Conservation (phyloP, 2,113 vertebrate species). For the Pycnonotus jocosus region DNA sequence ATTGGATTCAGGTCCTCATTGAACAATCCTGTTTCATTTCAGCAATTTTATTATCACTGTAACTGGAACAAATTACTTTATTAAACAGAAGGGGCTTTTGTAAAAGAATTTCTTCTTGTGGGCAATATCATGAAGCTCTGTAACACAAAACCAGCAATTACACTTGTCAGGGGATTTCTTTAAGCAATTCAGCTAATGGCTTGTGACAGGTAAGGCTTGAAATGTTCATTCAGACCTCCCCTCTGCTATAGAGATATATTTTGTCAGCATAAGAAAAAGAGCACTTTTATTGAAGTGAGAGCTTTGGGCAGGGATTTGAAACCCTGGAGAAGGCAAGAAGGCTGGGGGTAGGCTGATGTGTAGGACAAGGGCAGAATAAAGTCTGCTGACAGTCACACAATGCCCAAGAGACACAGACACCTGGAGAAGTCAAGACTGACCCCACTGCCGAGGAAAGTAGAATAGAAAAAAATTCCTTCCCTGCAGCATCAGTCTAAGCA, state of each 20-base stretch:
- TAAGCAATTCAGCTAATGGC: slow-evolving; percentile 75
- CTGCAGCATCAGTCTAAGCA: neutral
- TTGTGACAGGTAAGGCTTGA: slow-evolving; percentile 69
- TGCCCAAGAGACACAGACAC: neutral
- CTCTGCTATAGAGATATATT: slow-evolving; percentile 30
- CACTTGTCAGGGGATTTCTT: slow-evolving; percentile 72
- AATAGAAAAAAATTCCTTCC: neutral
- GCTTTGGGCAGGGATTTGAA: slow-evolving; percentile 50
- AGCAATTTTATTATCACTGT: slow-evolving; percentile 83
- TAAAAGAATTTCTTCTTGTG: slow-evolving; percentile 70
- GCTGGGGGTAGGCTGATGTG: rapidly evolving
- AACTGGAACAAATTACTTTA: slow-evolving; percentile 83
- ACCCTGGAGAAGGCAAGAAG: neutral
- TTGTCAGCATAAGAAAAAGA: slow-evolving; percentile 45
- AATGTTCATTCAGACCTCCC: slow-evolving; percentile 58
- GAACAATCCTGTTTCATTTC: slow-evolving; percentile 78
- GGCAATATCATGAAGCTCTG: slow-evolving; percentile 68
- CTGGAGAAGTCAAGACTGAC: neutral
- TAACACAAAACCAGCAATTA: slow-evolving; percentile 72
- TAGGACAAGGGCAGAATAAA: neutral
- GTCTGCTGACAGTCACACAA: neutral
- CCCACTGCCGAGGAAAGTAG: neutral
- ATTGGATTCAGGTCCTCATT: slow-evolving; percentile 77
- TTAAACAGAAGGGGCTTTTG: slow-evolving; percentile 76
- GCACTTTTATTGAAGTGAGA: slow-evolving; percentile 53